These are phyloP conservation scores for Hoplostethus mediterraneus DNA, from an alignment of 2,797 vertebrate species.

Conservation along the genomic window DNA sequence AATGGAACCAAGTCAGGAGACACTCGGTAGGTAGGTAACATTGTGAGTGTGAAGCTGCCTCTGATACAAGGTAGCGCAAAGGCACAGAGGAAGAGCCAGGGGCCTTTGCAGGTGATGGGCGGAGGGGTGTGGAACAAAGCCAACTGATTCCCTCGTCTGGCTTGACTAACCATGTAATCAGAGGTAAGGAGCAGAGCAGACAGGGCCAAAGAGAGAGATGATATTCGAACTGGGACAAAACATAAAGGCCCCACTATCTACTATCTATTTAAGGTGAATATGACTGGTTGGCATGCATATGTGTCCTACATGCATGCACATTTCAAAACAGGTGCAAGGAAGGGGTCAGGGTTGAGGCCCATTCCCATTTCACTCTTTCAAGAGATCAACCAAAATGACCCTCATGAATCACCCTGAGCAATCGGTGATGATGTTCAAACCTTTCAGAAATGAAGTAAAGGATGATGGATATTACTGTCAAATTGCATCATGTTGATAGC, in stretches of 20 bases:
- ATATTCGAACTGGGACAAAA: slow-evolving; percentile 14
- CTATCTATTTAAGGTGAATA: slow-evolving; percentile 10
- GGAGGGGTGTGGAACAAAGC: slow-evolving; percentile 55
- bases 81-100: slow-evolving; percentile 38
- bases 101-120: slow-evolving; percentile 45
- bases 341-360: slow-evolving; percentile 31
- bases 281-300: slow-evolving; percentile 31
- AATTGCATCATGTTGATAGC: background rate
- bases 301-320: slow-evolving; percentile 28
- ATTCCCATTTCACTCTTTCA: slow-evolving; percentile 37
- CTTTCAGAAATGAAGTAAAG: background rate
- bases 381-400: slow-evolving; percentile 56
- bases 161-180: slow-evolving; percentile 59
- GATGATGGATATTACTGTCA: background rate
- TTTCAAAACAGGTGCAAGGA: slow-evolving; percentile 9
- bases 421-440: background rate
- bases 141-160: slow-evolving; percentile 53
- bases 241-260: slow-evolving; percentile 13
- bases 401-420: background rate
- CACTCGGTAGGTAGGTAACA: slow-evolving; percentile 48
- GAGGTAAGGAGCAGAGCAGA: slow-evolving; percentile 31
- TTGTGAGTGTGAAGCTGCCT: slow-evolving; percentile 50
- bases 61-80: slow-evolving; percentile 45
- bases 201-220: slow-evolving; percentile 6
- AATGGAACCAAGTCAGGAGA: slow-evolving; percentile 41